Conservation (phyloP, 2,888 invertebrate species). For the Hanleya hanleyi region DNA sequence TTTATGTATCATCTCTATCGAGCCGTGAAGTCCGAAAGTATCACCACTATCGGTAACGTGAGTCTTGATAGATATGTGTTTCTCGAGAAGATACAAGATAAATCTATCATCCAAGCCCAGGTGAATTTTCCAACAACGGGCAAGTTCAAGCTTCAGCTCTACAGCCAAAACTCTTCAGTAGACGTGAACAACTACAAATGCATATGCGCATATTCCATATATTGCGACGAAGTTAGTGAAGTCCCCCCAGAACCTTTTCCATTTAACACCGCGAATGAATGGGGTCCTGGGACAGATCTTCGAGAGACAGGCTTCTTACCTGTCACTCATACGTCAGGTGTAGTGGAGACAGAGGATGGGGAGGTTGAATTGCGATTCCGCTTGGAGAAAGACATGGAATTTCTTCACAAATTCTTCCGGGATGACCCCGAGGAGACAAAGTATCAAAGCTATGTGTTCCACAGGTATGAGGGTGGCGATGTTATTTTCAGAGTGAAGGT, state of each 20-base stretch:
- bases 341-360: neutral
- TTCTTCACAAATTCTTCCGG: neutral
- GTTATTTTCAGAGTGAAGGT: neutral
- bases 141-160: neutral
- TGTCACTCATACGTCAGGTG: neutral
- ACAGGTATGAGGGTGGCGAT: neutral
- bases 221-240: neutral
- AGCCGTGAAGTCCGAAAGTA: too few relatives aligned
- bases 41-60: neutral
- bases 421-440: neutral
- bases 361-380: neutral
- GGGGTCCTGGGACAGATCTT: neutral
- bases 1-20: neutral
- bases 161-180: neutral
- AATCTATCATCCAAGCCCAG: neutral
- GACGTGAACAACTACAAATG: neutral
- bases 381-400: neutral
- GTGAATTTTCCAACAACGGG: neutral
- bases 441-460: neutral
- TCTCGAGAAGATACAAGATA: neutral
- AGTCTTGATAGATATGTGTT: neutral
- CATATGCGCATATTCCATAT: neutral
- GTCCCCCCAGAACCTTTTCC: neutral
- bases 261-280: neutral
- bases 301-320: neutral